These are phyloP conservation scores for Anguilla megastoma DNA, from an alignment of 2,797 vertebrate species.

Conservation along the genomic window DNA sequence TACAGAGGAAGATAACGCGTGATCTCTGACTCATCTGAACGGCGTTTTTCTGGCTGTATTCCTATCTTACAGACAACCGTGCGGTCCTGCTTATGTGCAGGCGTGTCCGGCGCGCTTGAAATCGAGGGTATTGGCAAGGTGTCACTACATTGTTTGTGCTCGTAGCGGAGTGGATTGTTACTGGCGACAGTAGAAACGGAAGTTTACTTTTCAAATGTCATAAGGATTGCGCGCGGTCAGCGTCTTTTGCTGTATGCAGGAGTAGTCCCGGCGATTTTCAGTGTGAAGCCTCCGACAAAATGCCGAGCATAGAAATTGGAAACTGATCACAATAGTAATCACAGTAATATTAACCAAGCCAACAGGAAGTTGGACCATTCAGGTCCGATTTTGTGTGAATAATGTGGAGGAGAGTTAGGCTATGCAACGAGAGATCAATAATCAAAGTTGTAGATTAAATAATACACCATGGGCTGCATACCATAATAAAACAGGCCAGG, in stretches of 20 bases:
- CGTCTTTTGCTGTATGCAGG: background rate
- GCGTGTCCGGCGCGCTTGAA: background rate
- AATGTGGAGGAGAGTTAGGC: background rate
- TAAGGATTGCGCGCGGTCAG: background rate
- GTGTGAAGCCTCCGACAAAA: background rate
- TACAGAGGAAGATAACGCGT: conserved; percentile 3
- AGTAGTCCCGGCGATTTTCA: background rate
- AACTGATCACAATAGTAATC: background rate
- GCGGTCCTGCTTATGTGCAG: background rate
- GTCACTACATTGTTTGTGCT: background rate
- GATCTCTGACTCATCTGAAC: conserved; percentile 15
- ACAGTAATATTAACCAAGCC: background rate
- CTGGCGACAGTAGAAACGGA: background rate
- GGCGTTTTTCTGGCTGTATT: background rate
- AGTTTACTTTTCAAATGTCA: background rate
- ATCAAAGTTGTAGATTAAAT: background rate
- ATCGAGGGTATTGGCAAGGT: background rate
- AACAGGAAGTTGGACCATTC: background rate
- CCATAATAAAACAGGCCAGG: background rate
- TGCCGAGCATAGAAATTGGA: background rate
- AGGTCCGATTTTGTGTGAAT: background rate
- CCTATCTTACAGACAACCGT: background rate
- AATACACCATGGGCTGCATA: background rate
- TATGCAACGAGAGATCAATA: background rate
- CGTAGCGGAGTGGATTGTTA: background rate